Conservation (phyloP, 2,797 vertebrate species). For the Sebastes hubbsi region DNA sequence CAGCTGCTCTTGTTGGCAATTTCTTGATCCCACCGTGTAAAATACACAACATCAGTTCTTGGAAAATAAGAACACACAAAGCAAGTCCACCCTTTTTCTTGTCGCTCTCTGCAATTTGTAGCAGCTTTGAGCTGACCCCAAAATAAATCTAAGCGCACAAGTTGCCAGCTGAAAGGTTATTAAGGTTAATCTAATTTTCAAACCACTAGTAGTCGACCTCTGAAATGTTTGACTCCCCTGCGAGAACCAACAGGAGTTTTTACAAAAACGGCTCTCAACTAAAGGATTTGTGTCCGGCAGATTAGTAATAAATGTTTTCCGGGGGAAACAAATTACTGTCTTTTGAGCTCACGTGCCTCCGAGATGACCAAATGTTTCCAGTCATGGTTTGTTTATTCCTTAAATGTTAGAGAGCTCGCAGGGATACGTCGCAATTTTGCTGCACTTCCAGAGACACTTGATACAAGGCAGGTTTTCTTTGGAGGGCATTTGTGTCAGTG, state of each 20-base stretch:
- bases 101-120: constrained; percentile 9
- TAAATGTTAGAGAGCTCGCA: constrained; percentile 35
- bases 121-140: constrained; percentile 25
- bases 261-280: not conserved
- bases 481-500: constrained; percentile 11
- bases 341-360: not conserved
- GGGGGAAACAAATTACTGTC: constrained; percentile 4
- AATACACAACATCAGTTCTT: constrained; percentile 35
- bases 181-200: constrained; percentile 22
- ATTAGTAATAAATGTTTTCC: constrained; percentile 38
- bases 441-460: constrained; percentile 35
- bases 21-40: constrained; percentile 36
- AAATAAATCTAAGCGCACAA: not conserved
- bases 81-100: constrained; percentile 10
- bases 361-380: constrained; percentile 60
- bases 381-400: constrained; percentile 64
- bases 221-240: not conserved
- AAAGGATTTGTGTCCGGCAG: constrained; percentile 4
- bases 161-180: constrained; percentile 18
- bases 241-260: not conserved
- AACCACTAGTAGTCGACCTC: not conserved
- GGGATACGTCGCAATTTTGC: constrained; percentile 8
- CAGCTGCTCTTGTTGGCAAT: constrained; percentile 68
- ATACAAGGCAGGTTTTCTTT: constrained; percentile 40
- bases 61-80: constrained; percentile 12